A percentile compares a stretch with the other conserved stretches of the same genome.
These are phyloP conservation scores for Pluvianellus socialis DNA, from an alignment of 2,113 vertebrate genomes.

Conservation along the genomic window DNA sequence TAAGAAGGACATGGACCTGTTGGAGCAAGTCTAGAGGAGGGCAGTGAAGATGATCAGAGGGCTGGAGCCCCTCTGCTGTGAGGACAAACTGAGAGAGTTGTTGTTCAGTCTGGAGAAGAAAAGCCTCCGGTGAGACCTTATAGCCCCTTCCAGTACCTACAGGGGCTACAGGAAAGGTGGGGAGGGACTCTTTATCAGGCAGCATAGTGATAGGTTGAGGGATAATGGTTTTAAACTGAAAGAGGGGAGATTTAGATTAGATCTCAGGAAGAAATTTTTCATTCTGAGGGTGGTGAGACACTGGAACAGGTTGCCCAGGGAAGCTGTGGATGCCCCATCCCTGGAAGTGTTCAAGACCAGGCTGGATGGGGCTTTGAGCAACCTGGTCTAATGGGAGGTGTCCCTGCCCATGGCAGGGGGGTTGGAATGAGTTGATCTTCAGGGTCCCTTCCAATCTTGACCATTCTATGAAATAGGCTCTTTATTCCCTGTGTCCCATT, in stretches of 20 bases:
- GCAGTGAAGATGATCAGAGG: background rate
- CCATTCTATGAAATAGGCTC: background rate
- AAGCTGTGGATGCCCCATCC: background rate
- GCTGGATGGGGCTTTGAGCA: background rate
- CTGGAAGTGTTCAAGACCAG: background rate
- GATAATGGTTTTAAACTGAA: background rate
- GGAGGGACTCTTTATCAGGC: background rate
- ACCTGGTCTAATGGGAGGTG: background rate
- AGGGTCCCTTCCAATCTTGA: background rate
- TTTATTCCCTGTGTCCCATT: background rate
- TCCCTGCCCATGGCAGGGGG: background rate
- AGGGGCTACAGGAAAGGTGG: background rate
- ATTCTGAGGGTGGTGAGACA: background rate
- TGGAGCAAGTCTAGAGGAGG: background rate
- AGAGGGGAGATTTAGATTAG: background rate
- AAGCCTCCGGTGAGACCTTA: background rate
- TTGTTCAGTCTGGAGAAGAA: background rate
- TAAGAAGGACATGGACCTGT: background rate
- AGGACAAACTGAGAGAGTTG: background rate
- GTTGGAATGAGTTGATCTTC: background rate
- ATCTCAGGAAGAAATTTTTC: background rate
- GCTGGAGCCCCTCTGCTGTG: background rate
- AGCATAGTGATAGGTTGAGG: background rate
- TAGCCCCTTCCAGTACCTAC: background rate
- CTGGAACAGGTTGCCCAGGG: background rate